These are phyloP conservation scores for Thinocorus orbignyianus DNA, from an alignment of 2,113 vertebrate species.

Conservation along the genomic window DNA sequence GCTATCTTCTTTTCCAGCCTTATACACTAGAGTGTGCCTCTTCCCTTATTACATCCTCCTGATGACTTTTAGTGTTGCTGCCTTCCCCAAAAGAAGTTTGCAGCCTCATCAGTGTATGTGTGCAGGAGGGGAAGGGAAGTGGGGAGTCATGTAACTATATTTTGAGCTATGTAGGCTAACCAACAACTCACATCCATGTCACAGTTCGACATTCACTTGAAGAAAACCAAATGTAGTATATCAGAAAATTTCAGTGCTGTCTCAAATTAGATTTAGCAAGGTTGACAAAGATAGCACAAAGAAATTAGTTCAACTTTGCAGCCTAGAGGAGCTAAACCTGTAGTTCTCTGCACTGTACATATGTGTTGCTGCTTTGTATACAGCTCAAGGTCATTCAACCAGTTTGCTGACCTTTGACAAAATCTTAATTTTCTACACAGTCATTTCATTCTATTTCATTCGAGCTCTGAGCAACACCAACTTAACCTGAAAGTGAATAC, in stretches of 20 bases:
- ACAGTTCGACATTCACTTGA: background rate
- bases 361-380: background rate
- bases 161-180: background rate
- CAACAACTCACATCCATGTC: background rate
- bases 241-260: background rate
- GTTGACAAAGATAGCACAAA: background rate
- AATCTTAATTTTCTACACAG: background rate
- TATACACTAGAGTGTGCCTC: background rate
- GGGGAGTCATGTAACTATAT: background rate
- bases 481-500: background rate
- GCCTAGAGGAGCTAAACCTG: background rate
- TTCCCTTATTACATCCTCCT: background rate
- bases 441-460: background rate
- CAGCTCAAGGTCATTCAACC: background rate
- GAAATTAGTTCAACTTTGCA: background rate
- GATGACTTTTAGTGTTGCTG: background rate
- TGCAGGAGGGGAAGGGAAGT: background rate
- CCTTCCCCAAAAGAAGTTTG: background rate
- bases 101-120: background rate
- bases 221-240: background rate
- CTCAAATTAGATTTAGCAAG: background rate
- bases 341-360: background rate
- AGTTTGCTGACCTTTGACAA: background rate
- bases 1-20: background rate
- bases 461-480: background rate